These are phyloP conservation scores for Melanerpes aurifrons DNA, from an alignment of 2,113 vertebrate species.

Conservation along the genomic window DNA sequence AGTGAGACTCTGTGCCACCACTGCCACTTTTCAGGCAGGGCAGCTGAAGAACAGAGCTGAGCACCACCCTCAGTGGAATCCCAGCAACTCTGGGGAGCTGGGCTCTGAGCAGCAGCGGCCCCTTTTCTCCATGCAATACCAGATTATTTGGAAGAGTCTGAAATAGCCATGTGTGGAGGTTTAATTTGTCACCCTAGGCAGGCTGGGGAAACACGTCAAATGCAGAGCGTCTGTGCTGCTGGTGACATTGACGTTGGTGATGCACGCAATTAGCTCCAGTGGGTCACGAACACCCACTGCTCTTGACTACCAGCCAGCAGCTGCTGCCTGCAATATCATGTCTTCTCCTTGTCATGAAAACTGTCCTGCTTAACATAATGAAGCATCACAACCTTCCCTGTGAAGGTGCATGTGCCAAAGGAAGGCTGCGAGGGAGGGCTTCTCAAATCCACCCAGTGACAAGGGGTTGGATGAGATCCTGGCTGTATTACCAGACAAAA, in stretches of 20 bases:
- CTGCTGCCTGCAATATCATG: background rate
- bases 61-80: background rate
- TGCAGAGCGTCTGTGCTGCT: background rate
- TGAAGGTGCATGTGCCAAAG: background rate
- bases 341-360: background rate
- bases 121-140: background rate
- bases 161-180: background rate
- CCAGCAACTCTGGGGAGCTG: background rate
- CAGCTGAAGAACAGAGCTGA: background rate
- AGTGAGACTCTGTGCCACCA: background rate
- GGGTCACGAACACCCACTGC: background rate
- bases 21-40: background rate
- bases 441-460: background rate
- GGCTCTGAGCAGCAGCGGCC: background rate
- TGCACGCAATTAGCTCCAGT: accelerated
- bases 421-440: background rate
- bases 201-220: background rate
- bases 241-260: accelerated
- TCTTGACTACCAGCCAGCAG: background rate
- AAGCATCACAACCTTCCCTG: background rate
- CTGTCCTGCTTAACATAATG: background rate
- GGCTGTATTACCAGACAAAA: background rate
- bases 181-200: background rate
- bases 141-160: background rate
- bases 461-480: background rate